phyloP scores from a whole-genome alignment of 1,140 invertebrate genomes.

The Drosophila kohkoa region DNA sequence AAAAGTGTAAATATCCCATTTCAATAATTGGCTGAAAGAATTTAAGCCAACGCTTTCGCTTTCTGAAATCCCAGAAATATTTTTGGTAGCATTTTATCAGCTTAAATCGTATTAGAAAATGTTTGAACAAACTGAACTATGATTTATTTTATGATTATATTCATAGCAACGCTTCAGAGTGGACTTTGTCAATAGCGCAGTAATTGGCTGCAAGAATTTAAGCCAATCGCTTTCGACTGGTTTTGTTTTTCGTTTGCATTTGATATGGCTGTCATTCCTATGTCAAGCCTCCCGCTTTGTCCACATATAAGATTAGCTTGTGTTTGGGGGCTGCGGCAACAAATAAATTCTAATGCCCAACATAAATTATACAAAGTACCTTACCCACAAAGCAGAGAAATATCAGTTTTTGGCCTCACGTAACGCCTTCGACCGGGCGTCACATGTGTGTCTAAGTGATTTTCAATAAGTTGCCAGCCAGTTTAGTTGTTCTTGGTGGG shows the following conservation, averaged over 20 bases:
- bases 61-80: too few relatives aligned
- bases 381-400: constrained; percentile 1
- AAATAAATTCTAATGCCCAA: constrained; percentile 50
- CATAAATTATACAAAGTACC: constrained; percentile 56
- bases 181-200: too few relatives aligned
- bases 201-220: constrained; percentile 40
- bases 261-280: constrained; percentile 27
- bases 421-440: constrained; percentile 57
- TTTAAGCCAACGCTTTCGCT: constrained; percentile 27
- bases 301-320: constrained; percentile 36
- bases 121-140: too few relatives aligned
- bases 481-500: constrained; percentile 6
- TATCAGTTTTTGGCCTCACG: constrained; percentile 59
- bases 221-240: constrained; percentile 29
- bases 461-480: constrained; percentile 76
- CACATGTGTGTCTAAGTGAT: constrained; percentile 83
- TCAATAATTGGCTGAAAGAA: constrained; percentile 35
- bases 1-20: neutral
- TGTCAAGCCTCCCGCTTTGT: constrained; percentile 16
- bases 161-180: too few relatives aligned
- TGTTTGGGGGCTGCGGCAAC: constrained; percentile 1
- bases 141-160: too few relatives aligned
- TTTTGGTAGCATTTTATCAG: too few relatives aligned
- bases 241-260: constrained; percentile 6
- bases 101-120: too few relatives aligned